Evolutionary conservation across 2,888 invertebrate species (phyloP).

Genomic region (Leptura quadrifasciata): DNA sequence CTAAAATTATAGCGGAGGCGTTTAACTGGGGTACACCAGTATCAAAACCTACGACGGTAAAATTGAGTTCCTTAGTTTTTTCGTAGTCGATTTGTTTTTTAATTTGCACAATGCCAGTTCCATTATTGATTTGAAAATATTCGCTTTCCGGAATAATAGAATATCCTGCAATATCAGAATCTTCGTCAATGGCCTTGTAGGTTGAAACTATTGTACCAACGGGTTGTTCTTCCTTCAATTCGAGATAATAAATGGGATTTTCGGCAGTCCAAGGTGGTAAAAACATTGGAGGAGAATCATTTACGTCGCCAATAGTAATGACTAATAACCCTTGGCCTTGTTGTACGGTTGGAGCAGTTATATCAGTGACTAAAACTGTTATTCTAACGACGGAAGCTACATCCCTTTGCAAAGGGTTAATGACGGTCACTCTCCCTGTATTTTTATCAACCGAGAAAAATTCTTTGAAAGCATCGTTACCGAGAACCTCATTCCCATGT

Average conservation of each 20-base stretch:
- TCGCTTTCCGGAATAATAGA: conserved; percentile 82
- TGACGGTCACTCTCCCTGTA: conserved; percentile 80
- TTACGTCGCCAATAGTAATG: conserved; percentile 83
- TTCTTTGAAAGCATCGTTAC: conserved; percentile 76
- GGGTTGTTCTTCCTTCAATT: conserved; percentile 89
- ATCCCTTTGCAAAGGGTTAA: conserved; percentile 79
- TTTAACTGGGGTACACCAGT: conserved; percentile 90
- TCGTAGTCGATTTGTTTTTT: conserved; percentile 91
- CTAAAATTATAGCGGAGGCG: conserved; percentile 84
- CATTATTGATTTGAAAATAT: conserved; percentile 88
- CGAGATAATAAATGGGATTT: conserved; percentile 79
- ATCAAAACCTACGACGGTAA: conserved; percentile 89
- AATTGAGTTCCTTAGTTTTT: conserved; percentile 82
- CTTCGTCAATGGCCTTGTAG: conserved; percentile 86
- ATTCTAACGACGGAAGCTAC: conserved; percentile 85
- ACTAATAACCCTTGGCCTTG: conserved; percentile 84
- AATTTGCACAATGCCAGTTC: conserved; percentile 87
- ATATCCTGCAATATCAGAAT: conserved; percentile 88
- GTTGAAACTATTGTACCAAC: conserved; percentile 86
- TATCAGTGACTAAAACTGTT: conserved; percentile 87
- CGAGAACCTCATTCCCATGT: conserved; percentile 83
- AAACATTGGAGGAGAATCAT: conserved; percentile 83
- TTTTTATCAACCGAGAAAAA: conserved; percentile 81
- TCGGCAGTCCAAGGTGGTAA: conserved; percentile 83
- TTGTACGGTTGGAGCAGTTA: conserved; percentile 86